phyloP scores from a whole-genome alignment of 2,888 invertebrate species.

The Trachelus tabidus region DNA sequence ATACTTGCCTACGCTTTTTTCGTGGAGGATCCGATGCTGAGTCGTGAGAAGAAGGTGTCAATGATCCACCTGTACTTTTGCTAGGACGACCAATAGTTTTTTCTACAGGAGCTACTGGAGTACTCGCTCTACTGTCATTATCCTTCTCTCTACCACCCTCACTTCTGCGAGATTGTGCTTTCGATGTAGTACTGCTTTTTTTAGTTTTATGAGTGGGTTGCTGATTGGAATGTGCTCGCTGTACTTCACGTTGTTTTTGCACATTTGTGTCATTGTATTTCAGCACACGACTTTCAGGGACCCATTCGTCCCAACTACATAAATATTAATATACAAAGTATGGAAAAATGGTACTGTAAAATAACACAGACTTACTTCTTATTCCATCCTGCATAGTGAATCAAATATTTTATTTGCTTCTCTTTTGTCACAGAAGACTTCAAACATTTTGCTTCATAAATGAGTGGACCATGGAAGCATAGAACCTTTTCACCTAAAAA shows the following conservation, averaged over 20 bases:
- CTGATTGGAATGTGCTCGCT: slow-evolving; percentile 72
- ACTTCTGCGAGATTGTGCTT: slow-evolving; percentile 51
- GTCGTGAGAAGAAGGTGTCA: slow-evolving; percentile 50
- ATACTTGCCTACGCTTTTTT: slow-evolving; percentile 67
- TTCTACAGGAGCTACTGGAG: slow-evolving; percentile 67
- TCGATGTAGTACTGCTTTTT: slow-evolving; percentile 48
- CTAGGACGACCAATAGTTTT: slow-evolving; percentile 47
- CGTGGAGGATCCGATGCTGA: slow-evolving; percentile 50
- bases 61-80: slow-evolving; percentile 37
- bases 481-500: slow-evolving; percentile 86
- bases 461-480: slow-evolving; percentile 95
- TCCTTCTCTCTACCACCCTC: slow-evolving; percentile 63
- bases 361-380: slow-evolving; percentile 80
- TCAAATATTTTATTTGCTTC: slow-evolving; percentile 89
- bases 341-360: neutral
- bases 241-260: slow-evolving; percentile 72
- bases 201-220: slow-evolving; percentile 66
- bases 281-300: slow-evolving; percentile 73
- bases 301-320: slow-evolving; percentile 72
- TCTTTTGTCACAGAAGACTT: slow-evolving; percentile 86
- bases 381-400: slow-evolving; percentile 98
- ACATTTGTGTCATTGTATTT: slow-evolving; percentile 74
- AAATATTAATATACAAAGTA: slow-evolving; percentile 41
- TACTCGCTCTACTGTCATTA: slow-evolving; percentile 74
- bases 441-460: slow-evolving; percentile 97